These are phyloP conservation scores for Scyliorhinus canicula DNA, from an alignment of 2,797 vertebrate species.

Conservation along the genomic window DNA sequence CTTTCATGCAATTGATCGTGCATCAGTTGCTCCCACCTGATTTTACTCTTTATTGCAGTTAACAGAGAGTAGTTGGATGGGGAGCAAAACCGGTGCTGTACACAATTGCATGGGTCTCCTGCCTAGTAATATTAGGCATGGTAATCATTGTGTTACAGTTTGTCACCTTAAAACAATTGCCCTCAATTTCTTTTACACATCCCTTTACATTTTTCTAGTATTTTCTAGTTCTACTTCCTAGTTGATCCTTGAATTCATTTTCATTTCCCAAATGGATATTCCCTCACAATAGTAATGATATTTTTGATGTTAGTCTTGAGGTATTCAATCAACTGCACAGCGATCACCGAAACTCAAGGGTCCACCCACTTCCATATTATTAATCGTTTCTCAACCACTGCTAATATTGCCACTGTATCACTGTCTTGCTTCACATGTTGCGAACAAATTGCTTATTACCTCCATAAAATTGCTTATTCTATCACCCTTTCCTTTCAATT, in stretches of 20 bases:
- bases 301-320: not conserved
- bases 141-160: not conserved
- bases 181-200: not conserved
- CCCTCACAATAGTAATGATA: not conserved
- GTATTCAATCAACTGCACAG: not conserved
- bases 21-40: not conserved
- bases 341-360: not conserved
- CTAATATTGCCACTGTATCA: not conserved
- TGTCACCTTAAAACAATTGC: not conserved
- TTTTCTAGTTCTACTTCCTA: not conserved
- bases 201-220: not conserved
- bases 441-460: not conserved
- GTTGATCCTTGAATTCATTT: not conserved
- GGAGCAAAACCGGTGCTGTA: not conserved
- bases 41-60: not conserved
- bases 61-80: not conserved
- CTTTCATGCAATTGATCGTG: too few relatives aligned
- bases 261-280: not conserved
- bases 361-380: not conserved
- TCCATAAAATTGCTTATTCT: not conserved
- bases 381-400: not conserved
- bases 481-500: constrained; percentile 30
- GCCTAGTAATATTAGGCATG: too few relatives aligned
- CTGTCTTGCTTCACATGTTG: not conserved
- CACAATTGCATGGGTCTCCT: not conserved